Evolutionary conservation across 2,797 vertebrate genomes (phyloP).

Genomic region (Sebastes dallii): DNA sequence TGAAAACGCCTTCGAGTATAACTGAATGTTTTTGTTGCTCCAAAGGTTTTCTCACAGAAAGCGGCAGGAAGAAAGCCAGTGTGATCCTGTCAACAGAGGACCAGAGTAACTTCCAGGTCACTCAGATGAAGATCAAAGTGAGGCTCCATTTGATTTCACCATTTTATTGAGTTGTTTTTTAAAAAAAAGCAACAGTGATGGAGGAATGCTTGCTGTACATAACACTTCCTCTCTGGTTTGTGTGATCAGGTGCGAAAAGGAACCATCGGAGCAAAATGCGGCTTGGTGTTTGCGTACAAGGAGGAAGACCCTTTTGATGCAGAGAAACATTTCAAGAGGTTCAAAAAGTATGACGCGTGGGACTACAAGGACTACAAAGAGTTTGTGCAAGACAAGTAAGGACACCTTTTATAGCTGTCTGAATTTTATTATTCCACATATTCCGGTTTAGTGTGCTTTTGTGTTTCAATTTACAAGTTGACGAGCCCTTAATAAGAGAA

Average conservation of each 20-base stretch:
- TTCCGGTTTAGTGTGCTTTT: neutral
- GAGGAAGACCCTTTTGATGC: constrained; percentile 88
- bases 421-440: neutral
- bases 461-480: neutral
- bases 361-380: constrained; percentile 90
- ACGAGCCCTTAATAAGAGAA: neutral
- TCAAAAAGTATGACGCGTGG: constrained; percentile 91
- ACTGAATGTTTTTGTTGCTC: neutral
- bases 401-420: neutral
- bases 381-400: constrained; percentile 91
- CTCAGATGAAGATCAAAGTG: constrained; percentile 96
- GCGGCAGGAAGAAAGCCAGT: constrained; percentile 91
- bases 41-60: constrained; percentile 95
- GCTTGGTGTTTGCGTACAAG: constrained; percentile 93
- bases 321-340: constrained; percentile 93
- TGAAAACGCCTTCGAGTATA: neutral
- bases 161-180: neutral
- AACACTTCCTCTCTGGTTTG: neutral
- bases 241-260: constrained; percentile 90
- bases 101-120: constrained; percentile 94
- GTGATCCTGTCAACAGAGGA: constrained; percentile 93
- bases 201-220: neutral
- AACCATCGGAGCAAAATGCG: constrained; percentile 94
- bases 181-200: neutral
- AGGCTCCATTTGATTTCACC: constrained; percentile 31